phyloP scores from a whole-genome alignment of 2,797 vertebrate genomes.

The Eremophila alpestris region DNA sequence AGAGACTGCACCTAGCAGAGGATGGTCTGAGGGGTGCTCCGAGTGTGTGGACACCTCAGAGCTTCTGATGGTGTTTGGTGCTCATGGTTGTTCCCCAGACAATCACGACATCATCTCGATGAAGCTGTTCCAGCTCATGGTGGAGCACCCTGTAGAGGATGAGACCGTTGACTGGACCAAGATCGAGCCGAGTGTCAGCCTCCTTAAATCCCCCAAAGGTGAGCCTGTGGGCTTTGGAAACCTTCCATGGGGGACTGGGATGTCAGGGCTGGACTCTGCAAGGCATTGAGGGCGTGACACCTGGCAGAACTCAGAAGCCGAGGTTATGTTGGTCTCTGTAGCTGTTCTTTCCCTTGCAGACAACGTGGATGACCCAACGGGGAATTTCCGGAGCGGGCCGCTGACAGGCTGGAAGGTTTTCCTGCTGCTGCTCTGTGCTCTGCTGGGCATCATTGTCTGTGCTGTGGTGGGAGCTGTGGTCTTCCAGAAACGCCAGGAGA shows the following conservation, averaged over 20 bases:
- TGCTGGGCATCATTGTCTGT: slow-evolving; percentile 94
- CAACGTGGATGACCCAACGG: slow-evolving; percentile 94
- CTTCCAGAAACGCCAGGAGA: slow-evolving; percentile 96
- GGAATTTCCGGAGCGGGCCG: slow-evolving; percentile 92
- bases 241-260: fast-evolving
- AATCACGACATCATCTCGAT: slow-evolving; percentile 98
- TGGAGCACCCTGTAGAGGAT: slow-evolving; percentile 92
- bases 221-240: background rate
- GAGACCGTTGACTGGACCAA: slow-evolving; percentile 96
- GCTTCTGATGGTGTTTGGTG: background rate
- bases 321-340: fast-evolving
- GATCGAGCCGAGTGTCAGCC: slow-evolving; percentile 93
- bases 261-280: background rate
- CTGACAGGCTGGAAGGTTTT: slow-evolving; percentile 98
- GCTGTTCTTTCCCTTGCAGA: slow-evolving; percentile 72
- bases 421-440: slow-evolving; percentile 90
- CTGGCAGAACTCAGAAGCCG: fast-evolving
- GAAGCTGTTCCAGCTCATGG: slow-evolving; percentile 98
- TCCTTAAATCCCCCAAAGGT: slow-evolving; percentile 98
- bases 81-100: slow-evolving; percentile 76
- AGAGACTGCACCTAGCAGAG: background rate
- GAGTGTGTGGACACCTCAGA: background rate
- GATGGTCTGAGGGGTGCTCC: fast-evolving
- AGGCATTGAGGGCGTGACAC: fast-evolving
- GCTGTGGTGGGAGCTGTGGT: slow-evolving; percentile 95